Evolutionary conservation across 2,797 vertebrate genomes (phyloP).

Genomic region (Cichlasoma orientale): DNA sequence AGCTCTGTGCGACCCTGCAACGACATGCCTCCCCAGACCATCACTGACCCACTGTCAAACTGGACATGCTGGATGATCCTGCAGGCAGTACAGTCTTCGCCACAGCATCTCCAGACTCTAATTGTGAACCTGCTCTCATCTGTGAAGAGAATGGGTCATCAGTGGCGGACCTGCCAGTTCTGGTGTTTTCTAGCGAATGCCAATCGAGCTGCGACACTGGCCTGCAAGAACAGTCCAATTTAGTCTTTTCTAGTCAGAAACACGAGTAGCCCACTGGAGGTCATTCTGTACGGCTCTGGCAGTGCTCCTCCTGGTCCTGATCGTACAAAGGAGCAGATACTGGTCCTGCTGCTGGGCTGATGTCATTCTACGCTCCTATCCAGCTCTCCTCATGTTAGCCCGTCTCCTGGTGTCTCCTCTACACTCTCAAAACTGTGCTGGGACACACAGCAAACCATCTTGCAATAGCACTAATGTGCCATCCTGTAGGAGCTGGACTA

Average conservation of each 20-base stretch:
- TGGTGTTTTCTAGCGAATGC: not conserved
- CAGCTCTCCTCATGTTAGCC: not conserved
- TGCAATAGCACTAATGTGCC: not conserved
- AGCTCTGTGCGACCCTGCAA: too few species aligned
- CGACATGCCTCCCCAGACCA: too few species aligned
- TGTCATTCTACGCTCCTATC: not conserved
- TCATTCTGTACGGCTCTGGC: fast-evolving
- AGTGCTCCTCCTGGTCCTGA: not conserved
- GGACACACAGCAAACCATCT: not conserved
- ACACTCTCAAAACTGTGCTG: not conserved
- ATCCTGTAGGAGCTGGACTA: not conserved
- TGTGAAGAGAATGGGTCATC: not conserved
- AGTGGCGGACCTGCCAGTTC: not conserved
- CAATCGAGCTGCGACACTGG: not conserved
- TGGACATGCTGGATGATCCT: too few species aligned
- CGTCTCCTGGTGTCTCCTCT: too few species aligned
- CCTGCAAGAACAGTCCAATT: not conserved
- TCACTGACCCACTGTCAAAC: too few species aligned
- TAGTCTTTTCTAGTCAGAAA: too few species aligned
- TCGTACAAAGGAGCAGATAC: not conserved
- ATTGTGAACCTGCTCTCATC: not conserved
- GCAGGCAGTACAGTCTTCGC: not conserved
- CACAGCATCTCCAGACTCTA: not conserved
- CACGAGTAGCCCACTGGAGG: not conserved
- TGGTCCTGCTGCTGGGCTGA: too few species aligned